Percentiles rank a stretch among this genome's conserved stretches.
phyloP scores from a whole-genome alignment of 2,797 vertebrate species.

The Lepilemur ruficaudatus region DNA sequence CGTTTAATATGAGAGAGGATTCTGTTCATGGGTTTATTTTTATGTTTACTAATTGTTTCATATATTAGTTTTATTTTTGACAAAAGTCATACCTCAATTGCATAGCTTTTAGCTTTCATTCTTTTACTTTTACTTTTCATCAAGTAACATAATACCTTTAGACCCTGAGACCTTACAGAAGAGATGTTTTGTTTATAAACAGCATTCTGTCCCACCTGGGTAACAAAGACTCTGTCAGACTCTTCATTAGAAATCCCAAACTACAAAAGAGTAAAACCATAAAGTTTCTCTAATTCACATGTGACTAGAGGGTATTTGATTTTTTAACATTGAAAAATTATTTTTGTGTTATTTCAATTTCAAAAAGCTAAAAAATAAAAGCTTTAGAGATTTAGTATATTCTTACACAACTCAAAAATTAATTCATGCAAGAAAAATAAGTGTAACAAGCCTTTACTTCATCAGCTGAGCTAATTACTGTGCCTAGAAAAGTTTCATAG shows the following conservation, averaged over 20 bases:
- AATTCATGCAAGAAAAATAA: conserved; percentile 46
- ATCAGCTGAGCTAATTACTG: not conserved
- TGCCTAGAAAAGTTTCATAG: not conserved
- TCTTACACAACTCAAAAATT: conserved; percentile 30
- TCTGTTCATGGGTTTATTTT: not conserved
- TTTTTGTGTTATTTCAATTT: conserved; percentile 33
- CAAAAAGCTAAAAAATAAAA: not conserved
- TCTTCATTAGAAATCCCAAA: not conserved
- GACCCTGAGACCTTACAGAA: not conserved
- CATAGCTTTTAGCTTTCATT: conserved; percentile 18
- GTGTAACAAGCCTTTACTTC: not conserved
- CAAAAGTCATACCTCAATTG: not conserved
- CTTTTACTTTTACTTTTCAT: conserved; percentile 19
- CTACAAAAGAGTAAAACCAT: not conserved
- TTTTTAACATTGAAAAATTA: conserved; percentile 14
- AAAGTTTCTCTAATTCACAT: not conserved
- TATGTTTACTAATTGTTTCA: not conserved
- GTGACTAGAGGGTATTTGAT: not conserved
- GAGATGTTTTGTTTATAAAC: conserved; percentile 28
- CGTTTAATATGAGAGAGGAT: not conserved
- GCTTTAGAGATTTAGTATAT: not conserved
- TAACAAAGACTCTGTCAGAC: not conserved
- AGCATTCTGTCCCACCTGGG: not conserved
- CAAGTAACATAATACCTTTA: not conserved
- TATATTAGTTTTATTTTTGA: conserved; percentile 22